Conservation (phyloP, 2,888 invertebrate species). For the Allygus modestus region DNA sequence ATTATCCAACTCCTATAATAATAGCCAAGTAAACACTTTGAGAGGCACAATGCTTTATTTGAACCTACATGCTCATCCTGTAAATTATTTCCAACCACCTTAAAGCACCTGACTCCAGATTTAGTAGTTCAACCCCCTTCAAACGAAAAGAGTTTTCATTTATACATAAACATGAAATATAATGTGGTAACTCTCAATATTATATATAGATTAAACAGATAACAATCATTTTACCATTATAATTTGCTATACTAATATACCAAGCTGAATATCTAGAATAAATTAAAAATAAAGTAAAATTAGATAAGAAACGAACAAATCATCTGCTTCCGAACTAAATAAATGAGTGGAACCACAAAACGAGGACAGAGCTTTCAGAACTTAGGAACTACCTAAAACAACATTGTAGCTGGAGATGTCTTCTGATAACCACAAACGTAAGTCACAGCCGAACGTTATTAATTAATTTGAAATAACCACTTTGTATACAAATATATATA, state of each 20-base stretch:
- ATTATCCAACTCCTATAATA: background rate
- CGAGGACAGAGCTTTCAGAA: background rate
- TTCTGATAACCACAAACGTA: slow-evolving; percentile 3
- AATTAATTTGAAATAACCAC: background rate
- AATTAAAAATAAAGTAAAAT: background rate
- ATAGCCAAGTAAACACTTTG: background rate
- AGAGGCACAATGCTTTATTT: background rate
- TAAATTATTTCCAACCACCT: background rate
- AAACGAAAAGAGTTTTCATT: background rate
- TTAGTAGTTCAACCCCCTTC: no score
- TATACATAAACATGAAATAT: background rate
- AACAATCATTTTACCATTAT: background rate
- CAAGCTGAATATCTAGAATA: background rate
- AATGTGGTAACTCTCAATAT: background rate
- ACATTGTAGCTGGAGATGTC: background rate
- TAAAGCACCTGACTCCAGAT: no score
- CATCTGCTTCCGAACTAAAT: background rate
- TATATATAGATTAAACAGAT: background rate
- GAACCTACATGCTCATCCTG: background rate
- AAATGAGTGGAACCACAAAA: background rate
- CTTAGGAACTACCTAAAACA: background rate
- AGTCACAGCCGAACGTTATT: slow-evolving; percentile 55
- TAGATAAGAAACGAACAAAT: background rate
- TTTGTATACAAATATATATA: slow-evolving; percentile 31
- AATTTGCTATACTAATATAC: background rate